Evolutionary conservation across 2,888 invertebrate genomes (phyloP).

Genomic region (Iphiclides podalirius): DNA sequence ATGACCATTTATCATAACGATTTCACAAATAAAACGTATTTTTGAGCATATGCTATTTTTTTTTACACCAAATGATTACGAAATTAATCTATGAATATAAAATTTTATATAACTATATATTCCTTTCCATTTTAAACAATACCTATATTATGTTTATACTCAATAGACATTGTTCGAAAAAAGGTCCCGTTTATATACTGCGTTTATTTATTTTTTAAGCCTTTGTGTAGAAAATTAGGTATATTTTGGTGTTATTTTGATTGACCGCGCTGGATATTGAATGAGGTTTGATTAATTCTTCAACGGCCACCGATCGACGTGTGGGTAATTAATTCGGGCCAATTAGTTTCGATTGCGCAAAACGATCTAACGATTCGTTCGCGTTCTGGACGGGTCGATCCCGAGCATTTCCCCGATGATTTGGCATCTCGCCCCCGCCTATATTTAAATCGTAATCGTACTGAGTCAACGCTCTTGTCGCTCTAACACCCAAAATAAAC

Average conservation of each 20-base stretch:
- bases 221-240: too few species aligned
- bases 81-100: not conserved
- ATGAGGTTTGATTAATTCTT: not conserved
- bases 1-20: slow-evolving; percentile 14
- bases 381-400: slow-evolving; percentile 44
- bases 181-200: too few species aligned
- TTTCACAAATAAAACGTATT: slow-evolving; percentile 1
- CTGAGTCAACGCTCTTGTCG: slow-evolving; percentile 75
- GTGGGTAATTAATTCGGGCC: slow-evolving; percentile 14
- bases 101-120: too few species aligned
- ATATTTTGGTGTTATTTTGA: too few species aligned
- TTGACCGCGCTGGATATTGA: too few species aligned
- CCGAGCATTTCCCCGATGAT: slow-evolving; percentile 69
- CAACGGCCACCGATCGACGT: not conserved
- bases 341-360: slow-evolving; percentile 30
- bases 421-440: slow-evolving; percentile 76
- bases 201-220: too few species aligned
- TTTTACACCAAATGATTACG: not conserved
- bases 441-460: slow-evolving; percentile 78
- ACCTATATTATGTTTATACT: too few species aligned
- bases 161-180: too few species aligned
- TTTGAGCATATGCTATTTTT: not conserved
- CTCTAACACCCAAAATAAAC: slow-evolving; percentile 69
- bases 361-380: slow-evolving; percentile 53
- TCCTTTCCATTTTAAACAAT: too few species aligned